Percentiles rank a stretch among this genome's conserved stretches.
These are phyloP conservation scores for Oenanthe oenanthe DNA, from an alignment of 2,113 vertebrate genomes.

Conservation along the genomic window DNA sequence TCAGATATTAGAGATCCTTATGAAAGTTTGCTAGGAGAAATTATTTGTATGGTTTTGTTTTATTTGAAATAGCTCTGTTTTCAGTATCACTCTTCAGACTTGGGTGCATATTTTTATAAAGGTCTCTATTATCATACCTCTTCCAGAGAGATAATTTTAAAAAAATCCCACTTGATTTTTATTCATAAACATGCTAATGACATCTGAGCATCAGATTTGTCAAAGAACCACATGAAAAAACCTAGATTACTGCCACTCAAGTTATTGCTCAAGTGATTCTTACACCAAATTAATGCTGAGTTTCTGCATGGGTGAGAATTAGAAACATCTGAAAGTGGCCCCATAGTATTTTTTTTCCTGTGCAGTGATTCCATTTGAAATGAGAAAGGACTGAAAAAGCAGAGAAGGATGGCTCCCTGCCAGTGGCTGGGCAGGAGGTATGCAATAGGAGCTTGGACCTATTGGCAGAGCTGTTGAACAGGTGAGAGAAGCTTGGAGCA, in stretches of 20 bases:
- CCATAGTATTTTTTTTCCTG: not conserved
- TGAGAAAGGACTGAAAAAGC: not conserved
- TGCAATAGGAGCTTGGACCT: not conserved
- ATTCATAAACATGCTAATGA: not conserved
- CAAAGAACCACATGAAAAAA: not conserved
- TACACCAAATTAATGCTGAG: not conserved
- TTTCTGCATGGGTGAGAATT: not conserved
- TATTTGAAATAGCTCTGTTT: not conserved
- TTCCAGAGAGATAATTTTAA: rapidly evolving
- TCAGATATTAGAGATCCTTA: not conserved
- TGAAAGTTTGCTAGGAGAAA: not conserved
- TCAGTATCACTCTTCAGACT: not conserved
- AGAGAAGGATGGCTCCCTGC: not conserved
- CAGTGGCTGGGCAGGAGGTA: not conserved
- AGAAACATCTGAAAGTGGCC: not conserved
- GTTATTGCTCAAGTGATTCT: not conserved
- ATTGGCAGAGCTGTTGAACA: not conserved
- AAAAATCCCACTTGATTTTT: not conserved
- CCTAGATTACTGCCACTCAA: not conserved
- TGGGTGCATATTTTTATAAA: not conserved
- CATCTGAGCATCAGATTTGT: not conserved
- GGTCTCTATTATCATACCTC: not conserved
- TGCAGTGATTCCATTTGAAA: not conserved
- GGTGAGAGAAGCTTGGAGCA: not conserved
- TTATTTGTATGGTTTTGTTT: not conserved